Conservation (phyloP, 2,113 vertebrate genomes). For the Elaphurus davidianus region DNA sequence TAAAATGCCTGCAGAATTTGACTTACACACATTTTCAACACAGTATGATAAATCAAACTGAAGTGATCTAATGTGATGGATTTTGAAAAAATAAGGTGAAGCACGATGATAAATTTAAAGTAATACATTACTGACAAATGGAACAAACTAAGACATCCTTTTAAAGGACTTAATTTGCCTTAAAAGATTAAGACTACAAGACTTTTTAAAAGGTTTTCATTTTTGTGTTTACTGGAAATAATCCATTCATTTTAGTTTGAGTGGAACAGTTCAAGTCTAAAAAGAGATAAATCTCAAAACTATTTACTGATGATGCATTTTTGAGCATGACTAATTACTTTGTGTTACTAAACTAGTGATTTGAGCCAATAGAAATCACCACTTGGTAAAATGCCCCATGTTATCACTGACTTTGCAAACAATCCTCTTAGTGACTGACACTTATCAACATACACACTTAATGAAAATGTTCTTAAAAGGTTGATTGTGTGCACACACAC, state of each 20-base stretch:
- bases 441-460: constrained; percentile 72
- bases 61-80: constrained; percentile 28
- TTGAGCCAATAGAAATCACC: constrained; percentile 67
- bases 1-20: neutral
- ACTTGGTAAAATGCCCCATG: constrained; percentile 44
- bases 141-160: constrained; percentile 45
- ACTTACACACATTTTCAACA: neutral
- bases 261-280: constrained; percentile 60
- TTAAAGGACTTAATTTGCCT: constrained; percentile 63
- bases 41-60: constrained; percentile 52
- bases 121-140: constrained; percentile 32
- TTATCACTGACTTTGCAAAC: constrained; percentile 69
- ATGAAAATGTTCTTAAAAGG: constrained; percentile 50
- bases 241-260: constrained; percentile 64
- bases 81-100: constrained; percentile 28
- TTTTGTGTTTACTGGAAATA: constrained; percentile 73
- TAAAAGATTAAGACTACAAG: constrained; percentile 54
- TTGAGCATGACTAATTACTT: constrained; percentile 58
- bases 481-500: neutral
- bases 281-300: constrained; percentile 72
- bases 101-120: constrained; percentile 39
- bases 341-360: constrained; percentile 45
- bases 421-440: constrained; percentile 66
- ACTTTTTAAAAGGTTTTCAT: constrained; percentile 64
- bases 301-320: constrained; percentile 69